These are phyloP conservation scores for Celastrina argiolus DNA, from an alignment of 2,888 invertebrate species.

Conservation along the genomic window DNA sequence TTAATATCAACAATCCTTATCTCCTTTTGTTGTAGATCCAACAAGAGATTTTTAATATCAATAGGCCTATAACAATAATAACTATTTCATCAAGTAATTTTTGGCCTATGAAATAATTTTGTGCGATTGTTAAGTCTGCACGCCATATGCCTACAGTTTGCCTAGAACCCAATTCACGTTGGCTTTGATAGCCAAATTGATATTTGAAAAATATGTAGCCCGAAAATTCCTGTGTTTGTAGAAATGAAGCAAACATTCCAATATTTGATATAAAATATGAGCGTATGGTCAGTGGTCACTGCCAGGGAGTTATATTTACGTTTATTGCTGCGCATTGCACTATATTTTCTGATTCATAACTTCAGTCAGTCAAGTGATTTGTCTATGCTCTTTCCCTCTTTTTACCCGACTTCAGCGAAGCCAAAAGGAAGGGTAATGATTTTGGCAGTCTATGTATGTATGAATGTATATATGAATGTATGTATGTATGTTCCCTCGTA, in stretches of 20 bases:
- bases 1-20: no score
- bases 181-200: neutral
- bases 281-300: neutral
- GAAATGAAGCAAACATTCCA: neutral
- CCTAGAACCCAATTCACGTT: neutral
- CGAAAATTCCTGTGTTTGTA: conserved; percentile 1
- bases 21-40: no score
- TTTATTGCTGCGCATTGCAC: neutral
- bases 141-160: neutral
- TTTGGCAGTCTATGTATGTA: no score
- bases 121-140: neutral
- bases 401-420: no score
- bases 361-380: neutral
- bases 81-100: neutral
- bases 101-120: neutral
- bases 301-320: neutral
- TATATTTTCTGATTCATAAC: neutral
- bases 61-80: neutral
- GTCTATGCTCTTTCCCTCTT: no score
- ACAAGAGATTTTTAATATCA: no score
- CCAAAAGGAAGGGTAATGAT: no score
- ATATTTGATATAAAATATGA: neutral
- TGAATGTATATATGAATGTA: no score
- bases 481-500: no score
- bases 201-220: neutral